Percentiles rank a stretch among this genome's conserved stretches.
Conservation (phyloP, 2,797 vertebrate species). For the Sebastes taczanowskii region DNA sequence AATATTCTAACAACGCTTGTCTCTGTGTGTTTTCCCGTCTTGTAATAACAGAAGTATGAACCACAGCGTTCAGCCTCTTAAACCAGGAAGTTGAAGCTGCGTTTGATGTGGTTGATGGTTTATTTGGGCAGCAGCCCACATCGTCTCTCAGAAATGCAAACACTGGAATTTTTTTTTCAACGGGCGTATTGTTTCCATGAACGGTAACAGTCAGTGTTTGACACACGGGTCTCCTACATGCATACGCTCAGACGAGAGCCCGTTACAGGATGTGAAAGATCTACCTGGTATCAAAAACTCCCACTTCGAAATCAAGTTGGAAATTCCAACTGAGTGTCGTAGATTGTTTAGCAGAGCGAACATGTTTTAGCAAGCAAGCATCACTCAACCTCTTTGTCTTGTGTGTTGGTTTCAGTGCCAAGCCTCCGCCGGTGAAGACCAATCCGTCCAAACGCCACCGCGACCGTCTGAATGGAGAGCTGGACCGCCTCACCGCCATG, state of each 20-base stretch:
- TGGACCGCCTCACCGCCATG: constrained; percentile 88
- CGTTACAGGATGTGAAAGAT: constrained; percentile 10
- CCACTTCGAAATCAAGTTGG: background rate
- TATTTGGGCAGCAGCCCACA: background rate
- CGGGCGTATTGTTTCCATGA: background rate
- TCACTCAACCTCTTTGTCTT: background rate
- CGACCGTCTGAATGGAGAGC: constrained; percentile 89
- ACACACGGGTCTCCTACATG: background rate
- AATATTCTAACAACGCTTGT: background rate
- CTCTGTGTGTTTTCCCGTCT: background rate
- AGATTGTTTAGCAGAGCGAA: background rate
- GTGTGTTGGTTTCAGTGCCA: constrained; percentile 25
- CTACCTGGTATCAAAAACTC: background rate
- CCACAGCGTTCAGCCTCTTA: too few species aligned
- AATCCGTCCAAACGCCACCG: constrained; percentile 92
- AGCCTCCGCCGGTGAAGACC: constrained; percentile 73
- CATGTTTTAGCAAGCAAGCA: background rate
- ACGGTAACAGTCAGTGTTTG: background rate
- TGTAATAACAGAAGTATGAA: too few species aligned
- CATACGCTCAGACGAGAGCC: background rate
- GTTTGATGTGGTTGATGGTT: constrained; percentile 30
- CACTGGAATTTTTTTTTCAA: background rate
- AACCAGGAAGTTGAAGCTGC: background rate
- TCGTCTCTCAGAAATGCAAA: constrained; percentile 1
- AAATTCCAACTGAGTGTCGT: constrained; percentile 3